Evolutionary conservation across 2,888 invertebrate species (phyloP), one percentile per base, ranked within the genome.

Genomic region (Ochropacha duplaris): DNA sequence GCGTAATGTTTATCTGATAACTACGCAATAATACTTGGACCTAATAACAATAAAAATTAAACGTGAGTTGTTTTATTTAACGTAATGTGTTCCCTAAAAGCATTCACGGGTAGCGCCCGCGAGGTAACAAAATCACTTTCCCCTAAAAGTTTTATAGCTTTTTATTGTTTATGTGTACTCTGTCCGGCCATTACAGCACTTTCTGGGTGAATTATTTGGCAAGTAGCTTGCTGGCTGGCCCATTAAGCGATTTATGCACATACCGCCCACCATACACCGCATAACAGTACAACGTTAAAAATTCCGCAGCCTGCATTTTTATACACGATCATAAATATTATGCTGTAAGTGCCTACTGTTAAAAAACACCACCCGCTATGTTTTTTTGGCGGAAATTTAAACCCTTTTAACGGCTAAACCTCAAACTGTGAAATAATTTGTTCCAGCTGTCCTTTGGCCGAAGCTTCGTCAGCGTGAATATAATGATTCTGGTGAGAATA

Each of bases 151-250:
- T 86, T 87, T 86, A 86, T 83, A 76, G 81, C 78, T 73, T 83
- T 84, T 84, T 87, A 88, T 90, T 89, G 88, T 90, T 90, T 86
- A 87, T 84, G 74, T 76, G 63, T 81, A 69, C 74, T 72, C 76
- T 76, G 73, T 65, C 71, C 68, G 73, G 72, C 87, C 85, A 84
- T 87, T 86, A 86, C 74, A 79, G 82, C 79, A 81, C 83, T 88
- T 85, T 82, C 71, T 71, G 79, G 74, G 85, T 90, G 88, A 90
- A 86, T 88, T 90, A 90, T 90, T 87, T 82, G 84, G 83, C 83
- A 86, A 86, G 79, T 83, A 78, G 81, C 81, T 76, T 64, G 72
- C 72, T 73, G 69, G 76, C 73, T 72, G 44, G 69, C 81, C 86
- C 87, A 84, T 86, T 87, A 86, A 72, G 65, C 78, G 83, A 90